A percentile compares a stretch with the other conserved stretches of the same genome.
These are phyloP conservation scores for Darevskia mixta DNA, from an alignment of 2,797 vertebrate genomes.

Conservation along the genomic window DNA sequence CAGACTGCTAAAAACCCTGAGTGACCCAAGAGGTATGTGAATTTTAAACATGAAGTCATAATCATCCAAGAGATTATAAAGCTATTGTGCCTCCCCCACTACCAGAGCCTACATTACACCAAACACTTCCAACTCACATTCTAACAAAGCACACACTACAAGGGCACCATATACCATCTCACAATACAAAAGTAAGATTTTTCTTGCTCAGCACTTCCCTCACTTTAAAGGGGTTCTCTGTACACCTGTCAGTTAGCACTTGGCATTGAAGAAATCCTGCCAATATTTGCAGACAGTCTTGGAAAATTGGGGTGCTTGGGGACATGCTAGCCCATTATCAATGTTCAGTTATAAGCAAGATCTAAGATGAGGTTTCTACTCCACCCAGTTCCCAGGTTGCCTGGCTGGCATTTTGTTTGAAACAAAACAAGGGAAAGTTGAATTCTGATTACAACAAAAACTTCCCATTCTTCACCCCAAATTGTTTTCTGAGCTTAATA, in stretches of 20 bases:
- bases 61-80: conserved; percentile 61
- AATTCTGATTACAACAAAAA: background rate
- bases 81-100: conserved; percentile 52
- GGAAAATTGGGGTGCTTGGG: conserved; percentile 31
- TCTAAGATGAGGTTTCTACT: conserved; percentile 17
- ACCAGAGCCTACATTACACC: conserved; percentile 40
- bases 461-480: background rate
- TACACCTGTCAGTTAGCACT: conserved; percentile 25
- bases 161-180: conserved; percentile 58
- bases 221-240: conserved; percentile 25
- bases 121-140: conserved; percentile 45
- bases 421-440: background rate
- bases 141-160: conserved; percentile 56
- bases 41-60: conserved; percentile 61
- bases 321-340: conserved; percentile 30
- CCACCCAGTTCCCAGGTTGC: conserved; percentile 17
- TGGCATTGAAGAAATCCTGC: conserved; percentile 11
- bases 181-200: conserved; percentile 57
- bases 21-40: conserved; percentile 72
- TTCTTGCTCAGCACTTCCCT: conserved; percentile 39
- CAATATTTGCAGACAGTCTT: conserved; percentile 42
- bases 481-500: background rate
- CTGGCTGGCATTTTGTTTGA: conserved; percentile 23
- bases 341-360: conserved; percentile 30
- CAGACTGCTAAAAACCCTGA: conserved; percentile 68